Evolutionary conservation across 2,888 invertebrate genomes (phyloP).

Genomic region (Pheosia tremula): DNA sequence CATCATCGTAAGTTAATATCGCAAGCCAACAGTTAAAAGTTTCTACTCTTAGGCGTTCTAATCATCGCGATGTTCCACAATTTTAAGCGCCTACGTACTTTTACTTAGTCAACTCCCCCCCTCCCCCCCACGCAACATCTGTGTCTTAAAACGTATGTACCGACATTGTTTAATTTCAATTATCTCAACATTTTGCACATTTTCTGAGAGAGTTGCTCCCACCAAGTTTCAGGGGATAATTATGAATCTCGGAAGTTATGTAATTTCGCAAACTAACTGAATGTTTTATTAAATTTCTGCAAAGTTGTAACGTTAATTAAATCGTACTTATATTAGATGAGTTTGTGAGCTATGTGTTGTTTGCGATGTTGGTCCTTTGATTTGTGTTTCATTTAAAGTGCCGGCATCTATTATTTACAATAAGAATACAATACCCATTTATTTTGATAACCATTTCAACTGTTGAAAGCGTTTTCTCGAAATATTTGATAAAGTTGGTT

Average conservation of each 20-base stretch:
- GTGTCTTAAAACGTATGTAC: constrained; percentile 5
- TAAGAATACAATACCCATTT: too few relatives aligned
- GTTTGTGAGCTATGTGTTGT: constrained; percentile 10
- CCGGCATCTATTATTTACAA: too few relatives aligned
- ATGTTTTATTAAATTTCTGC: constrained; percentile 21
- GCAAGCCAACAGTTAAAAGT: neutral
- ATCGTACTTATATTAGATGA: constrained; percentile 18
- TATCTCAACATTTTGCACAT: constrained; percentile 15
- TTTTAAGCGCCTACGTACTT: neutral
- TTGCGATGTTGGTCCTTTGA: neutral
- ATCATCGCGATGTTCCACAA: neutral
- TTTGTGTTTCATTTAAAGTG: too few relatives aligned
- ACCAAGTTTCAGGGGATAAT: constrained; percentile 24
- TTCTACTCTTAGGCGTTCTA: neutral
- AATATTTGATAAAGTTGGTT: too few relatives aligned
- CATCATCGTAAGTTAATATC: constrained; percentile 2
- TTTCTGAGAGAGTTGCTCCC: constrained; percentile 11
- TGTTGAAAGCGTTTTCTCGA: too few relatives aligned
- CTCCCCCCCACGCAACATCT: neutral
- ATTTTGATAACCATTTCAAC: too few relatives aligned
- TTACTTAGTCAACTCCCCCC: neutral
- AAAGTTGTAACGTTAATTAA: constrained; percentile 21
- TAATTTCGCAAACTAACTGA: constrained; percentile 16
- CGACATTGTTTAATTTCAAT: constrained; percentile 19
- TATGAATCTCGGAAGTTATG: constrained; percentile 23